Base-by-base conservation (phyloP, 2,113 vertebrate species). In the Rousettus leschenaultii region DNA sequence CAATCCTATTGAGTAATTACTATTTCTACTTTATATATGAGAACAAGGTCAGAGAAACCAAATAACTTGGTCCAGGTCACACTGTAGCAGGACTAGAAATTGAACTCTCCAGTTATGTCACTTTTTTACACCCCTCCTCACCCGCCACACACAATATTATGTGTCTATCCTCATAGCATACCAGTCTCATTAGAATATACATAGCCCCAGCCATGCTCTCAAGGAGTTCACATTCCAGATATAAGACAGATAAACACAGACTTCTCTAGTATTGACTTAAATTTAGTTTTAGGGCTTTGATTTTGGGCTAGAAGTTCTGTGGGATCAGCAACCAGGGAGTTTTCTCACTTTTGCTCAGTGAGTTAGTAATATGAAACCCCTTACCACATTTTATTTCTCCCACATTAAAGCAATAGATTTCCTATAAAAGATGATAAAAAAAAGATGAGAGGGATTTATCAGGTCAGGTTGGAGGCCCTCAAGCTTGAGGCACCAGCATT, bases 281-380 rank as follows among this genome's bases (percentile, higher is more conserved):
- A 55, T 89, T 82, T 78, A 61, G 11, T 96, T 96, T 91, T 45
- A 71, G 77, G 63, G 19, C 53, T 95, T 95, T 87, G 75, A 84
- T 95, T 95, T 97, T 15, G 65, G 74, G 28, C 26, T 79, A 89
- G 75, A 95, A 95, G 61, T 80, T 95, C 21, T 73, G 18, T 71
- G 51, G 4, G 80, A 7, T 86, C 38, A 93, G 78, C 91, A 96
- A 80, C 13, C 13, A 89, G 19, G 35, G 75, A n/a, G n/a, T 2
- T 93, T 91, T 93, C 35, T 96, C 16, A 86, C 28, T 77, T 85
- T 86, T 73, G 33, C 59, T 95, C 35, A 70, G 18, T 57, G 51
- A 86, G 35, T 88, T 89, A 51, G 22, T 84, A 61, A 59, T 78
- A 68, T 92, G 79, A 86, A 94, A 48, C 6, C 18, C 51, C 12